These are phyloP conservation scores for Drosophila takahashii DNA, from an alignment of 1,140 invertebrate species.

Conservation along the genomic window DNA sequence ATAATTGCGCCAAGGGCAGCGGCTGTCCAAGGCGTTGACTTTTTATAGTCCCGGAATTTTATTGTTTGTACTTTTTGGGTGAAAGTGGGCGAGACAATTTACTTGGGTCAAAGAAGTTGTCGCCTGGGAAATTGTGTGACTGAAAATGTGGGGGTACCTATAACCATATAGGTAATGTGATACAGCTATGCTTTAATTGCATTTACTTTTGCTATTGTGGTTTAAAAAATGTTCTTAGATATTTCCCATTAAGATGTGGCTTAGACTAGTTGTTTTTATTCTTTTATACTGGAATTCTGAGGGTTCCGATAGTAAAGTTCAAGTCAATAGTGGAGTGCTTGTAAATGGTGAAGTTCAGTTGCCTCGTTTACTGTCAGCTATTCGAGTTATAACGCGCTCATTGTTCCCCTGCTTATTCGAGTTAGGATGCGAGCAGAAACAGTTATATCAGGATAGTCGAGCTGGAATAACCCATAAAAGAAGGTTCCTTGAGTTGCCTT, in stretches of 20 bases:
- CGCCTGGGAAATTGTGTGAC: conserved; percentile 54
- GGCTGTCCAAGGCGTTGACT: conserved; percentile 21
- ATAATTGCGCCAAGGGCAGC: conserved; percentile 38
- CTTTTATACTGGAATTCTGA: not conserved
- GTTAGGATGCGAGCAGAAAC: too few species aligned
- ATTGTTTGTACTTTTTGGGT: conserved; percentile 19
- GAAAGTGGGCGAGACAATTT: conserved; percentile 6
- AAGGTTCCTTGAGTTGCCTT: too few species aligned
- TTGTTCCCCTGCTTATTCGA: too few species aligned
- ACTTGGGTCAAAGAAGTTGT: conserved; percentile 31
- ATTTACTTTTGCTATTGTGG: not conserved
- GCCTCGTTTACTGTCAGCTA: too few species aligned
- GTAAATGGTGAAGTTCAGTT: too few species aligned
- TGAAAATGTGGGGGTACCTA: not conserved
- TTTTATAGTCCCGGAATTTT: conserved; percentile 21
- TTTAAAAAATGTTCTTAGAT: not conserved
- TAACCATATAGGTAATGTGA: not conserved
- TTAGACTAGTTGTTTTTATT: not conserved
- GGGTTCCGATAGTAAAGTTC: not conserved
- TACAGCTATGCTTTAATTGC: not conserved
- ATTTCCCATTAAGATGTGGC: not conserved
- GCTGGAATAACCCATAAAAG: too few species aligned
- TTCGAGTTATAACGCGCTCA: too few species aligned
- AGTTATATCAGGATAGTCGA: too few species aligned
- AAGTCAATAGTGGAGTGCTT: too few species aligned